Percentiles rank a stretch among this genome's conserved stretches.
Evolutionary conservation across 2,113 vertebrate genomes (phyloP).

Genomic region (Coregonus clupeaformis): DNA sequence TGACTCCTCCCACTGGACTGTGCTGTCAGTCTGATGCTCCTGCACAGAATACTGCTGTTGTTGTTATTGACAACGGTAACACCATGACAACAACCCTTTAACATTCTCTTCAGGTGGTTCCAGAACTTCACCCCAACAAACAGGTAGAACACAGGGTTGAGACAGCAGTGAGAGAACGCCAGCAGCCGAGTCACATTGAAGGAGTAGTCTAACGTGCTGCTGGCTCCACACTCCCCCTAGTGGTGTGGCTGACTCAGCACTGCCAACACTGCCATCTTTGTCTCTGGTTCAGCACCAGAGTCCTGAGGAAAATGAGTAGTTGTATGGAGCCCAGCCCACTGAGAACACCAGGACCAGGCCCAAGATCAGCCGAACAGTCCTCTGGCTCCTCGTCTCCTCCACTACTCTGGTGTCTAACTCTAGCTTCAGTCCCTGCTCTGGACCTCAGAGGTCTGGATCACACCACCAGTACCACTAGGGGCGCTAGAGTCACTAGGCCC

Average conservation of each 20-base stretch:
- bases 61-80: too few relatives aligned
- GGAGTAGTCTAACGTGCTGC: constrained; percentile 53
- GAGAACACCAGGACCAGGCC: constrained; percentile 90
- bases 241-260: rapidly evolving
- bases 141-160: constrained; percentile 92
- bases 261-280: too few relatives aligned
- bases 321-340: constrained; percentile 91
- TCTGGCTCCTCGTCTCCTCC: constrained; percentile 63
- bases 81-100: too few relatives aligned
- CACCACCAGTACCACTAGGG: constrained; percentile 65
- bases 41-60: too few relatives aligned
- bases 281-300: constrained; percentile 37
- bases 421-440: constrained; percentile 50
- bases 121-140: constrained; percentile 88
- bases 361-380: constrained; percentile 89
- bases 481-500: too few relatives aligned
- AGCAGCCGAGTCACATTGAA: constrained; percentile 75
- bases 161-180: too few relatives aligned
- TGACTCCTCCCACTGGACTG: too few relatives aligned
- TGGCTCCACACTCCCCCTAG: constrained; percentile 29
- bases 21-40: too few relatives aligned
- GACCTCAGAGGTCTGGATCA: constrained; percentile 74
- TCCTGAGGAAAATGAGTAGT: constrained; percentile 78
- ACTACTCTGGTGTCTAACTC: too few relatives aligned
- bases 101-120: too few relatives aligned